A percentile compares a stretch with the other conserved stretches of the same genome.
Evolutionary conservation across 1,140 invertebrate species (phyloP).

Genomic region (Apis dorsata): DNA sequence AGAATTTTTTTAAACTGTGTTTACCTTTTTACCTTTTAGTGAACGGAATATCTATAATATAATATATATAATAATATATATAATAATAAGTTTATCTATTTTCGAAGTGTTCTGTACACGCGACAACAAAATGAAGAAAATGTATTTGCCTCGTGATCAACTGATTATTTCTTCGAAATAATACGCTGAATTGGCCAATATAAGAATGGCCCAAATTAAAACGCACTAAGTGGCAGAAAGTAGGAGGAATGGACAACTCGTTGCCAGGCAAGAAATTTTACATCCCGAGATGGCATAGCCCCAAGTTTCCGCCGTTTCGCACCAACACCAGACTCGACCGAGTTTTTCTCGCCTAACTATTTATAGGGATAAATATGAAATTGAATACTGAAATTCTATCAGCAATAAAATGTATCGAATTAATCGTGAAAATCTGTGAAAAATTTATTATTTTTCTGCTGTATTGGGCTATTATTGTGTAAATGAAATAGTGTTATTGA

Average conservation of each 20-base stretch:
- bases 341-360: slow-evolving; percentile 59
- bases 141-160: neutral
- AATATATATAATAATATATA: too few species aligned
- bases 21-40: too few species aligned
- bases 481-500: too few species aligned
- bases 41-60: too few species aligned
- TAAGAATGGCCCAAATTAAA: slow-evolving; percentile 32
- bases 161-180: too few species aligned
- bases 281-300: slow-evolving; percentile 60
- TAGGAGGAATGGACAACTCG: slow-evolving; percentile 12
- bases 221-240: slow-evolving; percentile 29
- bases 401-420: slow-evolving; percentile 28
- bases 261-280: slow-evolving; percentile 62
- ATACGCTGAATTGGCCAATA: neutral
- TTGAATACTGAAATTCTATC: slow-evolving; percentile 50
- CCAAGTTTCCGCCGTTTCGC: slow-evolving; percentile 60
- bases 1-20: too few species aligned
- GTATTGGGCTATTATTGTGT: neutral
- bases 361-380: slow-evolving; percentile 56
- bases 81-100: too few species aligned
- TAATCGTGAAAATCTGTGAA: neutral
- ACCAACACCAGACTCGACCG: slow-evolving; percentile 56
- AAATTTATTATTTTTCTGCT: neutral
- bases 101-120: too few species aligned
- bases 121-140: neutral